Evolutionary conservation across 2,113 vertebrate species (phyloP), one percentile per base, ranked within the genome.

Genomic region (Kryptolebias marmoratus): DNA sequence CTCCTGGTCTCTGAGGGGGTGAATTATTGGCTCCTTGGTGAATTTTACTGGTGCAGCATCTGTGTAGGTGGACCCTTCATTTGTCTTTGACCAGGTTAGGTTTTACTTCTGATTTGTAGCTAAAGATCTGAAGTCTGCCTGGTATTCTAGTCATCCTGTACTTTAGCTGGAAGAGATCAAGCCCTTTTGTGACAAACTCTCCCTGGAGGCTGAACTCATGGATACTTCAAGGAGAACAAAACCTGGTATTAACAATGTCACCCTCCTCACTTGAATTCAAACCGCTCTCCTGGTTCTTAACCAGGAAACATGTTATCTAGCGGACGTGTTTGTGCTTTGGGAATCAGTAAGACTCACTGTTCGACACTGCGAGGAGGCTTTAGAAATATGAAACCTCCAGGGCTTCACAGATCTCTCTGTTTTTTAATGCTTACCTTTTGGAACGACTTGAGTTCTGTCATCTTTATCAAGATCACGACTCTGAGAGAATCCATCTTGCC

Each of bases 31-130:
- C 16, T 48, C 31, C 11, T 48, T 32, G 11, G 30, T 3, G 14
- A 30, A 39, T 56, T 56, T 44, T 45, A 55, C 31, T 58, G 66
- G 7, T 59, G 12, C 48, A 70, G 32, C 18, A 30, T 60, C 31
- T 2, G 14, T 18, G 4, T 30, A 36, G 27, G 15, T n/a, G 22
- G 48, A 22, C 9, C 47, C 28, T 10, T 59, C 13, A 50, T 0
- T 28, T 64, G 42, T 16, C 12, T 9, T 11, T n/a, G 62, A 32
- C 15, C 14, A 64, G 62, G 61, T 39, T 64, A 44, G 0, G 14
- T 22, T 16, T 60, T 9, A 2, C 27, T 52, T 45, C 39, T n/a
- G n/a, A 45, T 36, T n/a, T 16, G 32, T n/a, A 14, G 12, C 9
- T 56, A 13, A 30, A 1, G 5, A 13, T 14, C 28, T 30, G 14